Evolutionary conservation across 2,113 vertebrate species (phyloP), one percentile per base, ranked within the genome.

Genomic region (Aramus guarauna): DNA sequence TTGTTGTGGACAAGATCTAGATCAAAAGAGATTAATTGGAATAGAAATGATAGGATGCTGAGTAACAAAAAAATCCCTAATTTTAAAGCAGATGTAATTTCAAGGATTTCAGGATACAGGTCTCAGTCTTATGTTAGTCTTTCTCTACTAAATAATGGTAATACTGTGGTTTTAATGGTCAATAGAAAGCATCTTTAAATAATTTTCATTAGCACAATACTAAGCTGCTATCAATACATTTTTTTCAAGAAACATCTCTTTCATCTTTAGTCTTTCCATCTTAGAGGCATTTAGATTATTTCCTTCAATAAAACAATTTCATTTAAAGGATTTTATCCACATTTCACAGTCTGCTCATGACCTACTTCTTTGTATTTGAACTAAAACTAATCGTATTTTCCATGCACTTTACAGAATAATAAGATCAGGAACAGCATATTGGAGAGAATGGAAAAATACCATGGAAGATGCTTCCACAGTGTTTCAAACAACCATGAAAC

Each of bases 311-410:
- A 80, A 89, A 81, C 88, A 78, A 64, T 94, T 92, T 93, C 67
- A 94, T 91, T 85, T 95, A 91, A 94, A 96, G 60, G 76, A 75
- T 92, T 92, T 92, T 64, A 93, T 83, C 88, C 87, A 80, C 45
- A 96, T 92, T 96, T 92, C 90, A 96, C 86, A 94, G 85, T 63
- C 74, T 72, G 77, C 58, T 92, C 63, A 66, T 93, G 85, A 95
- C 95, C 93, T 81, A 95, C 60, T 96, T 95, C 83, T 94, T 85
- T 76, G 68, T 77, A 91, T 88, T 96, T 94, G 81, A 88, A 94
- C 85, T 85, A 92, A 88, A 93, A 92, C 72, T 88, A 95, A 93
- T 93, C 64, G 9, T 50, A 88, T 92, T 93, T 92, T 50, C 89
- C 85, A 74, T 23, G 77, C 58, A 43, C 47, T 86, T 93, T 90